These are phyloP conservation scores for Hemicrepidius hirtus DNA, from an alignment of 2,888 invertebrate genomes.

Conservation along the genomic window DNA sequence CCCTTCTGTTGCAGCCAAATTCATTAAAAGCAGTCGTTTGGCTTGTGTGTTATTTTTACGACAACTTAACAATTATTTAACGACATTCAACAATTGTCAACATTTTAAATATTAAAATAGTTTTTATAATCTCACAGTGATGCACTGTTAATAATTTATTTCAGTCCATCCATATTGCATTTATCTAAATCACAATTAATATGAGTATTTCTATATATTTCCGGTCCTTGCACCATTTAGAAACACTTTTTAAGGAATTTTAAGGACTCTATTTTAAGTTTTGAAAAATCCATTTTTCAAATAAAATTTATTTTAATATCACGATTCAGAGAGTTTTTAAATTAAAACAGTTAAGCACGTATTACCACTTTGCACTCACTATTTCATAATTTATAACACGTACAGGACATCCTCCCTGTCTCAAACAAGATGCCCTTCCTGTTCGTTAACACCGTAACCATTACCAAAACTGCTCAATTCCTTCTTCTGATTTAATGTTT, in stretches of 20 bases:
- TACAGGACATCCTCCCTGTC: slow-evolving; percentile 65
- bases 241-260: slow-evolving; percentile 21
- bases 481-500: slow-evolving; percentile 70
- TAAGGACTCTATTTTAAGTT: not conserved
- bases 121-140: slow-evolving; percentile 49
- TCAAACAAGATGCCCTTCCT: slow-evolving; percentile 73
- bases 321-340: slow-evolving; percentile 19
- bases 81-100: slow-evolving; percentile 53
- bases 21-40: slow-evolving; percentile 47
- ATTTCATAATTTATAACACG: slow-evolving; percentile 44
- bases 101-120: slow-evolving; percentile 54
- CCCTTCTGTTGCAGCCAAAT: slow-evolving; percentile 38
- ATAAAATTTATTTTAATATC: slow-evolving; percentile 43
- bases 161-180: slow-evolving; percentile 51
- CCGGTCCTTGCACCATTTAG: slow-evolving; percentile 27
- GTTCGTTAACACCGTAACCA: slow-evolving; percentile 71
- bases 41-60: slow-evolving; percentile 30
- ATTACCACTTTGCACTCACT: slow-evolving; percentile 18
- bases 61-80: slow-evolving; percentile 53
- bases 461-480: slow-evolving; percentile 71
- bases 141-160: slow-evolving; percentile 45
- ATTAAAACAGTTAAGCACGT: slow-evolving; percentile 19
- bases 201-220: slow-evolving; percentile 37
- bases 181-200: slow-evolving; percentile 53
- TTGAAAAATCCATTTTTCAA: not conserved